Evolutionary conservation across 1,140 invertebrate genomes (phyloP), one percentile per base, ranked within the genome.

Genomic region (Cyclina sinensis): DNA sequence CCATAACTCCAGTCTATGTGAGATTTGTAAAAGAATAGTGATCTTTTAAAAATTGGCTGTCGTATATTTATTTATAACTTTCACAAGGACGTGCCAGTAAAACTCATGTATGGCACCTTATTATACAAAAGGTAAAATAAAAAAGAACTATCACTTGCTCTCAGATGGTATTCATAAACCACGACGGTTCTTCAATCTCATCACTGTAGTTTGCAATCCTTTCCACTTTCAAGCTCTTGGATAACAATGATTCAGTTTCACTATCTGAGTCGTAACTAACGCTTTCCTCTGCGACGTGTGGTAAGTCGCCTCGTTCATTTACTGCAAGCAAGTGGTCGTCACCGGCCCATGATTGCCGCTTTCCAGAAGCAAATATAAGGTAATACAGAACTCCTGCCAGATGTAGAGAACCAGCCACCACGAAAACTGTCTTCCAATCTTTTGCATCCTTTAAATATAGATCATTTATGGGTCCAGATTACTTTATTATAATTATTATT

Each of bases 161-260:
- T 32, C 73, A 84, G 2, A 84, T 84, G 9, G 82, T 84, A 30
- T 35, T 84, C 37, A 73, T 51, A n/a, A 73, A 84, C 82, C 82
- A 84, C 1, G 27, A 27, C 30, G 35, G 27, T 21, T 18, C 39
- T 35, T 84, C 48, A 24, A 21, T 27, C 16, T 70, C 43, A 3
- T 84, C 82, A 27, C 30, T 39, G 18, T 46, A 18, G 5, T 35
- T 7, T 5, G 30, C 62, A 11, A 51, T 24, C 35, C 68, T 70
- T 24, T 70, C 39, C 3, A 62, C 79, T n/a, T 35, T 7, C 35
- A 81, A 5, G 43, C 59, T 73, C 30, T 39, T 70, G 12, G 39
- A 32, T 14, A 84, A 48, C 51, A 84, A 43, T 9, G 32, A 30
- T 4, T 73, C 65, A 11, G 1, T 51, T 39, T 84, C 82, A 14